Percentiles rank a stretch among this genome's conserved stretches.
Evolutionary conservation across 2,797 vertebrate species (phyloP).

Genomic region (Poecilia velifera): DNA sequence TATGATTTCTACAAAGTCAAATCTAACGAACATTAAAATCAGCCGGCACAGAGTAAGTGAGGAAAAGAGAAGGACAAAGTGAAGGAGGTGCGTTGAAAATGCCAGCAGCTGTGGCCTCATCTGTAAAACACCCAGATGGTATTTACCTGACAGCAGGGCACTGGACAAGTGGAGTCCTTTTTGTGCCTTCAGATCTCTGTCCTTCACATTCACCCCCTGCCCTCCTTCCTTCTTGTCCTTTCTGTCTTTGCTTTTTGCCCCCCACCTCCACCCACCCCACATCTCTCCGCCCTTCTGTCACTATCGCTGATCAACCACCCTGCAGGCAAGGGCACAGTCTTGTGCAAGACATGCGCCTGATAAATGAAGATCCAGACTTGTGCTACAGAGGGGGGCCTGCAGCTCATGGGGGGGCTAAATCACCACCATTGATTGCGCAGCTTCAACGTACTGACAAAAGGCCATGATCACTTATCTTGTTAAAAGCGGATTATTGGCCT

Average conservation of each 20-base stretch:
- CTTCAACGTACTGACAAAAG: constrained; percentile 77
- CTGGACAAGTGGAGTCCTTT: constrained; percentile 38
- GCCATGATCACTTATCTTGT: constrained; percentile 83
- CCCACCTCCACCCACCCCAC: constrained; percentile 2
- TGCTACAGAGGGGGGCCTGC: constrained; percentile 45
- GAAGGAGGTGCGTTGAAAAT: constrained; percentile 63
- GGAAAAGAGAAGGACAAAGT: constrained; percentile 43
- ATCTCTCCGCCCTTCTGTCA: constrained; percentile 24
- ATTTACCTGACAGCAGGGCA: constrained; percentile 73
- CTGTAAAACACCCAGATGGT: constrained; percentile 70
- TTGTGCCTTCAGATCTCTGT: constrained; percentile 32
- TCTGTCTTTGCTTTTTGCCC: constrained; percentile 38
- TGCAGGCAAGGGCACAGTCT: constrained; percentile 49
- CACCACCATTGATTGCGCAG: constrained; percentile 80
- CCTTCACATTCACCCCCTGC: constrained; percentile 21
- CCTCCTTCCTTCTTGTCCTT: constrained; percentile 29
- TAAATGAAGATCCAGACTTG: constrained; percentile 62
- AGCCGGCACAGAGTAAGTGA: constrained; percentile 22
- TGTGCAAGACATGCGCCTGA: constrained; percentile 51
- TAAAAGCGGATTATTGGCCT: constrained; percentile 82
- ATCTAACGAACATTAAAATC: constrained; percentile 15
- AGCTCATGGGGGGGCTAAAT: constrained; percentile 72
- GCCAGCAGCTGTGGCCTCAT: constrained; percentile 64
- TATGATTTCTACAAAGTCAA: constrained; percentile 27
- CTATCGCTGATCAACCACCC: constrained; percentile 32